A percentile compares a stretch with the other conserved stretches of the same genome.
Evolutionary conservation across 2,888 invertebrate genomes (phyloP).

Genomic region (Ceratothoa steindachneri): DNA sequence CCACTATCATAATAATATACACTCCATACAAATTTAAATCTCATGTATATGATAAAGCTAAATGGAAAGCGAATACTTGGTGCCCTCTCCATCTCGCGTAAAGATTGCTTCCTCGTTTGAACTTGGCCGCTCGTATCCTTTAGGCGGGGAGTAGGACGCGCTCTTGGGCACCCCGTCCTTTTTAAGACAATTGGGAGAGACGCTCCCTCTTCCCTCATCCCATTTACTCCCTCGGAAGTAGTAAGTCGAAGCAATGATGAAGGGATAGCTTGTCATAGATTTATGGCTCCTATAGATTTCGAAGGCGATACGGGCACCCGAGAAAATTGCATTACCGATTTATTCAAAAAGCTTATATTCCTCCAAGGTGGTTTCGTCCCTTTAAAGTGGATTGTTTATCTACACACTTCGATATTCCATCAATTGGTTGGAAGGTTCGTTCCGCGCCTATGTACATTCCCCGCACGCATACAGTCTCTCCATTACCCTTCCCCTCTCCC

Average conservation of each 20-base stretch:
- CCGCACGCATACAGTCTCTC: no score
- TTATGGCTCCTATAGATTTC: conserved; percentile 10
- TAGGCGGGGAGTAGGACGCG: no score
- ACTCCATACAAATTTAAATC: neutral
- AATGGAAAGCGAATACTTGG: neutral
- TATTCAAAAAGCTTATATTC: neutral
- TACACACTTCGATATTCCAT: conserved; percentile 7
- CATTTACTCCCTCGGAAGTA: no score
- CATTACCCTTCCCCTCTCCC: no score
- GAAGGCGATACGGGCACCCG: neutral
- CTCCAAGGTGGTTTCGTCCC: neutral
- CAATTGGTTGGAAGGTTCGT: conserved; percentile 9
- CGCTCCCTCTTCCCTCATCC: no score
- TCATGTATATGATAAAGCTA: neutral
- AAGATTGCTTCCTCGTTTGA: neutral
- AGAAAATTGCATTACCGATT: conserved; percentile 13
- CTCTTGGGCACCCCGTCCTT: no score
- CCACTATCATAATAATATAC: neutral
- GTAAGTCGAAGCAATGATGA: conserved; percentile 11
- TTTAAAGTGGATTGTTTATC: conserved; percentile 5
- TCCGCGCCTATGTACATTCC: no score
- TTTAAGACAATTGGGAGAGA: neutral
- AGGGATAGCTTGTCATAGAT: neutral
- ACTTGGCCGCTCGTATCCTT: neutral
- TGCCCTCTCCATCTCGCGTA: neutral